Base-by-base conservation (phyloP, 2,797 vertebrate species). In the Phrynocephalus vlangalii region DNA sequence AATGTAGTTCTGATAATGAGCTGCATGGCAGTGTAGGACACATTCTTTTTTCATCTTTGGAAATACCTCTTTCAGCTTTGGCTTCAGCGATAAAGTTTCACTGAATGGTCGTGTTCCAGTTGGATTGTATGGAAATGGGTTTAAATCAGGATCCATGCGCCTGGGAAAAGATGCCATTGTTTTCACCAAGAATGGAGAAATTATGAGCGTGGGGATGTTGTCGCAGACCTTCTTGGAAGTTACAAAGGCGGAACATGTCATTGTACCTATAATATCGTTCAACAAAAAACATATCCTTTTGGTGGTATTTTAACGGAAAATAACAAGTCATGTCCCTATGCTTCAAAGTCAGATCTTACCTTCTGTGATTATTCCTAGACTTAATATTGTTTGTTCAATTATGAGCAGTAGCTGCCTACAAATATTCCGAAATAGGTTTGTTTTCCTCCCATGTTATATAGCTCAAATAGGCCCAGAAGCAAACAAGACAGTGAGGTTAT, bases 131-230 rank as follows among this genome's bases (percentile, higher is more conserved):
- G 99, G 99, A 44, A 99, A 99, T 28, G 99, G 99, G 6, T 99
- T 99, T 97, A 99, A 99, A 94, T 99, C 99, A 0, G 99, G 99
- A 10, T 98, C 99, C 63, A 99, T 99, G 99, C 98, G 98, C 70
- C 96, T 99, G 81, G 99, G 98, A 38, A 98, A 91, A 95, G 99
- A 99, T 4, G 97, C 97, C 78, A 97, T 99, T 0, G 98, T 99
- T 76, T 98, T 99, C 93, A 99, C 98, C 73, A 99, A 98, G 93
- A 98, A 98, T 0, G 96, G 93, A 67, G 96, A 92, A 0, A 90
- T 83, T 7, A 96, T 97, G 93, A 98, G 97, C 0, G 97, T 99
- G 60, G 99, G 99, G 79, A 96, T 99, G 91, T 95, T 99, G 83
- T 99, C 99, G 24, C 99, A 99, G 96, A 98, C 97, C 6, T 99